A percentile compares a stretch with the other conserved stretches of the same genome.
These are phyloP conservation scores for Linnaemya vulpina DNA, from an alignment of 2,888 invertebrate species.

Conservation along the genomic window DNA sequence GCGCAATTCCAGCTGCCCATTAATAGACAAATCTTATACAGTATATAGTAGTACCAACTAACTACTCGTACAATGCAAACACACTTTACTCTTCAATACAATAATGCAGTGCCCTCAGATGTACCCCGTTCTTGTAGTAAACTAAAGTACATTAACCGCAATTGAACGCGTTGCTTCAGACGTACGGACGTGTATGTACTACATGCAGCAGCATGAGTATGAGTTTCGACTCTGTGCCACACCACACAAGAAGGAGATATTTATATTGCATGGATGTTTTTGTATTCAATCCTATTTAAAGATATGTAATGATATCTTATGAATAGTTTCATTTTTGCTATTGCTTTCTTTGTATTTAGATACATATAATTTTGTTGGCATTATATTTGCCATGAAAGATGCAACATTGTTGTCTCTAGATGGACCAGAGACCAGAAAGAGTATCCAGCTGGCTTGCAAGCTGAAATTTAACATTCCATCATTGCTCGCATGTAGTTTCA, in stretches of 20 bases:
- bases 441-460: conserved; percentile 1
- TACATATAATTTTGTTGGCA: neutral
- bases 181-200: too few species aligned
- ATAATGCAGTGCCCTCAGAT: conserved; percentile 45
- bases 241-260: conserved; percentile 43
- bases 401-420: conserved; percentile 61
- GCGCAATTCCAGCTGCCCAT: conserved; percentile 65
- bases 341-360: conserved; percentile 28
- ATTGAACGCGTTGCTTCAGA: conserved; percentile 57
- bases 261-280: conserved; percentile 30
- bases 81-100: conserved; percentile 10
- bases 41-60: conserved; percentile 14
- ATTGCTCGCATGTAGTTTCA: conserved; percentile 18
- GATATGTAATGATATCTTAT: conserved; percentile 67
- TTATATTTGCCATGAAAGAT: conserved; percentile 44
- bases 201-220: conserved; percentile 14
- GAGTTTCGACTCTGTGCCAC: conserved; percentile 13
- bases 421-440: conserved; percentile 13
- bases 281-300: conserved; percentile 55
- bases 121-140: conserved; percentile 20
- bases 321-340: conserved; percentile 49
- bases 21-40: conserved; percentile 60
- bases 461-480: conserved; percentile 36
- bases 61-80: conserved; percentile 16
- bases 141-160: conserved; percentile 66